A percentile compares a stretch with the other conserved stretches of the same genome.
These are phyloP conservation scores for Macropodus opercularis DNA, from an alignment of 2,797 vertebrate species.

Conservation along the genomic window DNA sequence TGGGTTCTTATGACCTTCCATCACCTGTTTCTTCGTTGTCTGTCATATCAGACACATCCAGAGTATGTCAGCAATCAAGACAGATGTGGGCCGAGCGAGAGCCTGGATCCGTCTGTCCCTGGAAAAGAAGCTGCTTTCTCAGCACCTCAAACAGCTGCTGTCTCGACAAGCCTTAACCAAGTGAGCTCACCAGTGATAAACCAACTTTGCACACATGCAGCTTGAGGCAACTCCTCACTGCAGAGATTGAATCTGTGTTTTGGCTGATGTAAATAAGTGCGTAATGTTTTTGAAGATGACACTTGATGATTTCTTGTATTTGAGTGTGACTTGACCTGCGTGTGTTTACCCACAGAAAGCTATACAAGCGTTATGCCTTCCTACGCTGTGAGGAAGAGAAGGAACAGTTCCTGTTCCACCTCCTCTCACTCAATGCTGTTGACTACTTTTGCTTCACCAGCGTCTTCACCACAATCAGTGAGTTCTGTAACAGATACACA, in stretches of 20 bases:
- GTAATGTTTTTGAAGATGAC: not conserved
- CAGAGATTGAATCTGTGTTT: not conserved
- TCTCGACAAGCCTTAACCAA: slow-evolving; percentile 88
- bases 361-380: slow-evolving; percentile 95
- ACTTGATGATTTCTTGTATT: not conserved
- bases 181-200: slow-evolving; percentile 71
- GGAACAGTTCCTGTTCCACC: slow-evolving; percentile 95
- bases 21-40: not conserved
- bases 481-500: slow-evolving; percentile 55
- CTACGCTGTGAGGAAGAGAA: slow-evolving; percentile 94
- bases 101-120: slow-evolving; percentile 94
- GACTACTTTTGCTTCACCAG: slow-evolving; percentile 98
- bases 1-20: not conserved
- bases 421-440: slow-evolving; percentile 92
- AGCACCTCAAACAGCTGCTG: slow-evolving; percentile 92
- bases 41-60: slow-evolving; percentile 86
- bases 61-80: slow-evolving; percentile 94
- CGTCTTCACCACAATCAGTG: slow-evolving; percentile 95
- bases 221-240: no score
- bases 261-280: no score
- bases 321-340: not conserved
- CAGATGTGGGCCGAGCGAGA: slow-evolving; percentile 91
- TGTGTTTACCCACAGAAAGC: slow-evolving; percentile 80
- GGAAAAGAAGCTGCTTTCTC: slow-evolving; percentile 94
- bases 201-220: not conserved